Evolutionary conservation across 2,888 invertebrate genomes (phyloP).

Genomic region (Yponomeuta malinellus): DNA sequence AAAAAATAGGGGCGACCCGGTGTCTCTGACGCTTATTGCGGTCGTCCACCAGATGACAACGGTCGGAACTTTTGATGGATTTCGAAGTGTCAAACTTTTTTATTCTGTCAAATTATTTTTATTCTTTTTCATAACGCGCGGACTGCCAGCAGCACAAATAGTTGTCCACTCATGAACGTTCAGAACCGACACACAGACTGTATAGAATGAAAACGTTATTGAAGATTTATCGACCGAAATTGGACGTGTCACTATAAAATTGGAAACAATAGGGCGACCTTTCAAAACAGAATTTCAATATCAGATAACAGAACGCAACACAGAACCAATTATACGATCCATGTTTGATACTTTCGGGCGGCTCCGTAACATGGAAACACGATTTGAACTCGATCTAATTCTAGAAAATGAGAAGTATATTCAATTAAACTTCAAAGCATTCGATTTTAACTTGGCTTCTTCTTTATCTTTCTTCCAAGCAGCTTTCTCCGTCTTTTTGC

Average conservation of each 20-base stretch:
- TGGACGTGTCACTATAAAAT: conserved; percentile 15
- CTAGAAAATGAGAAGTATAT: not conserved
- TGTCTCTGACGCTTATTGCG: conserved; percentile 30
- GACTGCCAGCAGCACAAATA: not conserved
- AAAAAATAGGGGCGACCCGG: conserved; percentile 20
- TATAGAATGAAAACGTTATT: conserved; percentile 2
- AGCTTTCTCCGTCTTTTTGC: too few species aligned
- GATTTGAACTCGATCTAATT: not conserved
- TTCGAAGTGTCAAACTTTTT: conserved; percentile 6
- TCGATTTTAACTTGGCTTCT: too few species aligned
- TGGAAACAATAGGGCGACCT: conserved; percentile 22
- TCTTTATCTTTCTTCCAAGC: too few species aligned
- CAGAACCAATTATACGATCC: conserved; percentile 23
- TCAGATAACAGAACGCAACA: conserved; percentile 22
- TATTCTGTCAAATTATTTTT: not conserved
- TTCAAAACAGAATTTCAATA: conserved; percentile 21
- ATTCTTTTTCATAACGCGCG: not conserved
- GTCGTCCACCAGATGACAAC: conserved; percentile 22
- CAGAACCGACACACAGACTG: not conserved
- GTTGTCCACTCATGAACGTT: not conserved
- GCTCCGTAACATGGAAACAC: not conserved
- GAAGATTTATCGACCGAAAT: conserved; percentile 6
- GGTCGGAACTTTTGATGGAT: conserved; percentile 17
- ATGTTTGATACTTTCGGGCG: conserved; percentile 9
- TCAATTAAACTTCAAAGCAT: too few species aligned